Base-by-base conservation (phyloP, 1,140 invertebrate genomes). In the Drosophila pseudoobscura region DNA sequence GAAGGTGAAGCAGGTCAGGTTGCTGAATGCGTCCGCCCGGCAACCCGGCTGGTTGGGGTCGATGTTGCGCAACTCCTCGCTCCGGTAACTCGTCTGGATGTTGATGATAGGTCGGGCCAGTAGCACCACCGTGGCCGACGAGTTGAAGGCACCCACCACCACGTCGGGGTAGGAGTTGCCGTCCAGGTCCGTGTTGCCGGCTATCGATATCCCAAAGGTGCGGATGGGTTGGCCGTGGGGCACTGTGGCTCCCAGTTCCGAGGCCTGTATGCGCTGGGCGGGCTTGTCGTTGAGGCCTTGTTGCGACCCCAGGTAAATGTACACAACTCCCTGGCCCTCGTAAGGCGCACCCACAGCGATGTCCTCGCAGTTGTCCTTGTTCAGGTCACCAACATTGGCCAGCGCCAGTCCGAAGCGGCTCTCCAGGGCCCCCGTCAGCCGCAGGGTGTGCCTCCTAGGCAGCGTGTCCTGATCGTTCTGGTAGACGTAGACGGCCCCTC, bases 341-440 rank as follows among this genome's bases (percentile, higher is more conserved):
- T 98, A 98, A 0, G 97, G 98, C 22, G 97, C 97, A 15, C 98
- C 98, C 56, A 99, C 94, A 0, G 97, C 97, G 49, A 99, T 92
- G 91, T 99, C 98, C 78, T 96, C 95, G 87, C 94, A 97, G 0
- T 95, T 95, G 91, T 99, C 98, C 92, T 96, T 96, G 90, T 99
- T 98, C 7, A 99, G 93, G 91, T 99, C 98, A 35, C 97, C 97
- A 22, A 97, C 92, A 87, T 95, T 96, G 2, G 97, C 94, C 61
- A 99, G 92, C 0, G 98, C 94, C 72, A 98, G 95, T 5, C 97
- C 97, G 92, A 98, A 98, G 66, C 96, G 94, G 46, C 96, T 96
- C 92, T 97, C 96, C 45, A 92, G 88, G 53, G 94, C 94, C 3
- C 96, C 96, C 8, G 94, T 94, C 6, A 97, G 78, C 89, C 94